Percentiles rank a stretch among this genome's conserved stretches.
These are phyloP conservation scores for Heteromormyrus szaboi DNA, from an alignment of 2,797 vertebrate species.

Conservation along the genomic window DNA sequence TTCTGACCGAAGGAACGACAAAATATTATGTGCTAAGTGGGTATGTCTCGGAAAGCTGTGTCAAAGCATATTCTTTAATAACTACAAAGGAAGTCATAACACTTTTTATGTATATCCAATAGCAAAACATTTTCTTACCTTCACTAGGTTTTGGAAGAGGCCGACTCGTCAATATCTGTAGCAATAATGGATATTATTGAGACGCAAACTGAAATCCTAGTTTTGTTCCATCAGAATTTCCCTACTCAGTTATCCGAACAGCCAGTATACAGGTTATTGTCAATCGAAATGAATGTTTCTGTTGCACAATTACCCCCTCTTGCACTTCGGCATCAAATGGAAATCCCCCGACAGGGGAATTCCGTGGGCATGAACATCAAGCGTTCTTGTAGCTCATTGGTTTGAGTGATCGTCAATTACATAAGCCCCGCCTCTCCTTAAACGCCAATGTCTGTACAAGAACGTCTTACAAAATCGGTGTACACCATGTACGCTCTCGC, in stretches of 20 bases:
- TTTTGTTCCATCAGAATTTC: slow-evolving; percentile 22
- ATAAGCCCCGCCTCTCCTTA: slow-evolving; percentile 22
- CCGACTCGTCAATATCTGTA: neutral
- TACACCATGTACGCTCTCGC: neutral
- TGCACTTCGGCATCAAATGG: slow-evolving; percentile 33
- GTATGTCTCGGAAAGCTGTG: neutral
- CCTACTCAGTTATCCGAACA: neutral
- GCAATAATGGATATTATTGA: neutral
- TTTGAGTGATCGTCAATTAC: slow-evolving; percentile 13
- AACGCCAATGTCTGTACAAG: neutral
- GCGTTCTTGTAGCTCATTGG: slow-evolving; percentile 25
- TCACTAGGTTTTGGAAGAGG: neutral
- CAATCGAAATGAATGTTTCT: neutral
- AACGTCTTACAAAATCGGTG: neutral
- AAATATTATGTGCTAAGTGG: neutral
- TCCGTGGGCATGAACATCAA: slow-evolving; percentile 47
- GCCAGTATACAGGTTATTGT: neutral
- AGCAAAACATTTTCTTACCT: slow-evolving; percentile 4
- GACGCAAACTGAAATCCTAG: neutral
- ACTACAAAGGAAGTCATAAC: neutral
- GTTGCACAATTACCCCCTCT: slow-evolving; percentile 5
- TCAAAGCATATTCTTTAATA: neutral
- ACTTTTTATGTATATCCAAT: neutral
- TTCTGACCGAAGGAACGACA: neutral
- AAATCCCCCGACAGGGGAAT: slow-evolving; percentile 69